These are phyloP conservation scores for Drosophila azteca DNA, from an alignment of 1,140 invertebrate genomes.

Conservation along the genomic window DNA sequence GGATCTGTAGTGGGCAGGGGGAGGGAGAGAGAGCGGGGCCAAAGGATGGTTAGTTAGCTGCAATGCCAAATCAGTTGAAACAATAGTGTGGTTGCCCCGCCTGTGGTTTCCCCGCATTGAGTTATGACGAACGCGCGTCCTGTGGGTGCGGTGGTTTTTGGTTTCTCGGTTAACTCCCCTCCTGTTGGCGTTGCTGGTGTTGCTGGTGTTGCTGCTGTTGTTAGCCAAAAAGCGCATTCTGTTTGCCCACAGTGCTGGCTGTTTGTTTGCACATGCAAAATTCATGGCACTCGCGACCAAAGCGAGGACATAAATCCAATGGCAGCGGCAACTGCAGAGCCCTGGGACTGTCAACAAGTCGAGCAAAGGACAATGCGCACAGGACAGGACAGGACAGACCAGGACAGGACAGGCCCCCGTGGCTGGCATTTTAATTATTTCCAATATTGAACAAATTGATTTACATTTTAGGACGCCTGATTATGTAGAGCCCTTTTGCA, in stretches of 20 bases:
- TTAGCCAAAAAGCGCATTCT: slow-evolving; percentile 68
- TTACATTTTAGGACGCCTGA: slow-evolving; percentile 75
- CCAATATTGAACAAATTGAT: slow-evolving; percentile 82
- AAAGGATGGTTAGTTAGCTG: slow-evolving; percentile 57
- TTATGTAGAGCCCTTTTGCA: slow-evolving; percentile 65
- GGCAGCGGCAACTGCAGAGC: slow-evolving; percentile 43
- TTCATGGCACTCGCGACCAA: slow-evolving; percentile 48
- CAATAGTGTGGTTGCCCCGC: slow-evolving; percentile 66
- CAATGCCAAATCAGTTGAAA: slow-evolving; percentile 71
- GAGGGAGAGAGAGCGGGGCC: background rate
- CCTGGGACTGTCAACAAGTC: slow-evolving; percentile 61
- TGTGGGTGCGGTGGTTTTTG: slow-evolving; percentile 41
- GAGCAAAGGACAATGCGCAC: slow-evolving; percentile 3
- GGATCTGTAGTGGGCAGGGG: slow-evolving; percentile 70
- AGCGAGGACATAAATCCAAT: slow-evolving; percentile 68
- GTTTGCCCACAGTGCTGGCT: slow-evolving; percentile 52
- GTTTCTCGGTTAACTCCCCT: slow-evolving; percentile 31
- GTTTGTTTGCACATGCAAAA: slow-evolving; percentile 71
- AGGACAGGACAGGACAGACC: background rate
- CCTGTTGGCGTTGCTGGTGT: background rate
- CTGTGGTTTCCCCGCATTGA: slow-evolving; percentile 59
- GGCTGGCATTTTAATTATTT: slow-evolving; percentile 80
- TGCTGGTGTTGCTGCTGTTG: slow-evolving; percentile 17
- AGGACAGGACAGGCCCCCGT: slow-evolving; percentile 10
- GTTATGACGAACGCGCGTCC: slow-evolving; percentile 67